Evolutionary conservation across 2,113 vertebrate species (phyloP), one percentile per base, ranked within the genome.

Genomic region (Triplophysa siluroides): DNA sequence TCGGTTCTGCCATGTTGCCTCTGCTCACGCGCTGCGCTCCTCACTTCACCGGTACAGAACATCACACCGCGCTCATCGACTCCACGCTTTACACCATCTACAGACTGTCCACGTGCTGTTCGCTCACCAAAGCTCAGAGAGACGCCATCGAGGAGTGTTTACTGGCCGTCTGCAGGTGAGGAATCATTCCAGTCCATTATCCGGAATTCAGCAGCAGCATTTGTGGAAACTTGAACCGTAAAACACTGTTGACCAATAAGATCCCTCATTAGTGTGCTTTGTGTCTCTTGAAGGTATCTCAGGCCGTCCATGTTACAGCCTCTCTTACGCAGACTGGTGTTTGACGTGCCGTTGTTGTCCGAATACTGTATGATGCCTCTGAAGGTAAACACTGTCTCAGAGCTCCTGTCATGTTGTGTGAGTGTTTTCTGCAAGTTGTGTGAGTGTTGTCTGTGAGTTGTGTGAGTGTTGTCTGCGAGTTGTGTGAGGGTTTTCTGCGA

Each of bases 321-420:
- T 72, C 94, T 99, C 61, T 88, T 99, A 85, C 93, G 94, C 63
- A 94, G 96, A 63, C 95, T 99, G 0, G 97, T 99, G 83, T 99
- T 99, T 91, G 98, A 99, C 78, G 97, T 99, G 75, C 98, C 98
- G 1, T 91, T 96, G 83, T 95, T 99, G 84, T 96, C 93, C 43
- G 97, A 99, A 76, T 98, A 98, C 89, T 98, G 96, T 91, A 98
- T 97, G 93, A 99, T 99, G 98, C 96, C 97, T 85, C 94, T 99
- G 0, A 97, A 97, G 96, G 98, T 99, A 92, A 89, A 86, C 10
- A 45, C 13, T 8, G 33, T 38, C 33, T 38, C 33, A 38, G 33
- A 38, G 33, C 33, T 38, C 33, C 33, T 38, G 33, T 38, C 12
- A 5, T 38, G 13, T 21, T 26, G 2, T 29, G 26, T 29, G 26